phyloP scores from a whole-genome alignment of 2,797 vertebrate genomes.

The Anableps anableps region DNA sequence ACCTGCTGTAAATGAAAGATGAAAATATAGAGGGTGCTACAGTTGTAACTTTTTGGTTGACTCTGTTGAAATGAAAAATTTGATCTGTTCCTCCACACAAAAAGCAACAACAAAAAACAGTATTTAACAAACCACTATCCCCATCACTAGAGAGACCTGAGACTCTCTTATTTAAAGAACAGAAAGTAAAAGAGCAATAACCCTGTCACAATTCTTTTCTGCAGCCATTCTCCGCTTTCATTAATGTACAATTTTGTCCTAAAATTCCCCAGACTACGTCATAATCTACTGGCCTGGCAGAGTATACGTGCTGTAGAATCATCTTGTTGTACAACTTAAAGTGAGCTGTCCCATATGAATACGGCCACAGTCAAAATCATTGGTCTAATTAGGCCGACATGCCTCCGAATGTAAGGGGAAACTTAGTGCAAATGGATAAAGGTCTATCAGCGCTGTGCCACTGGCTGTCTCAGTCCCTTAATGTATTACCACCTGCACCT shows the following conservation, averaged over 20 bases:
- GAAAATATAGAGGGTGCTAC: neutral
- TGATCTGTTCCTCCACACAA: constrained; percentile 25
- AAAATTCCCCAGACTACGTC: constrained; percentile 77
- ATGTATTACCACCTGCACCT: constrained; percentile 87
- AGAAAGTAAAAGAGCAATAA: constrained; percentile 75
- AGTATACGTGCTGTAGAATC: constrained; percentile 76
- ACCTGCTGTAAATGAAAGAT: neutral
- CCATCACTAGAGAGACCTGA: constrained; percentile 45
- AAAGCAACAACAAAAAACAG: constrained; percentile 20
- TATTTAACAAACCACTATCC: constrained; percentile 36
- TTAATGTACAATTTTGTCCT: constrained; percentile 76
- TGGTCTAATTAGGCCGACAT: constrained; percentile 84
- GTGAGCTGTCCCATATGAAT: constrained; percentile 84
- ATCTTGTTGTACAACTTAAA: constrained; percentile 82
- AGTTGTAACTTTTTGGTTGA: constrained; percentile 2
- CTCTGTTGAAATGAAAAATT: constrained; percentile 19
- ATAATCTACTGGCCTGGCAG: constrained; percentile 77
- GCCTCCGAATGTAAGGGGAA: constrained; percentile 82
- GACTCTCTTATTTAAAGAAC: constrained; percentile 55
- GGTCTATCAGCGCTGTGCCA: constrained; percentile 80
- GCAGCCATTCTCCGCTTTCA: constrained; percentile 73
- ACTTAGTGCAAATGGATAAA: constrained; percentile 85
- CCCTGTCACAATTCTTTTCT: constrained; percentile 56
- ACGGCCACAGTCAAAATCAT: constrained; percentile 79
- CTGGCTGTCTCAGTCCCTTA: constrained; percentile 84